phyloP scores from a whole-genome alignment of 2,888 invertebrate genomes.

The Volucella zonaria region DNA sequence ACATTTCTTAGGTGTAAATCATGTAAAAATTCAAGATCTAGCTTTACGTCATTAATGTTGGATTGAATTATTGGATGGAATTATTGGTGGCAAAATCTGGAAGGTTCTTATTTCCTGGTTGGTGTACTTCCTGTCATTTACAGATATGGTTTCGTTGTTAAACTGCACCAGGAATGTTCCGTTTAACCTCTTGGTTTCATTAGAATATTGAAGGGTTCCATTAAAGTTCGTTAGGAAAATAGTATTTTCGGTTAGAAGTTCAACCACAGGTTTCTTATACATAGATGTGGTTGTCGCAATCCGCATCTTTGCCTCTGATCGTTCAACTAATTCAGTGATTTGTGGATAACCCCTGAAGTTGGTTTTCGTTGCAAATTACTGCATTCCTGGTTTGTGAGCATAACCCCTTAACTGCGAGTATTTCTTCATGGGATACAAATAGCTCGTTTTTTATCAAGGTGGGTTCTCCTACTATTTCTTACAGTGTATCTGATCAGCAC shows the following conservation, averaged over 20 bases:
- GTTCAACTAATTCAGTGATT: slow-evolving; percentile 23
- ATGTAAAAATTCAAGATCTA: slow-evolving; percentile 37
- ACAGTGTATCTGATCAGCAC: background rate
- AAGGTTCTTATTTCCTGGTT: too few relatives aligned
- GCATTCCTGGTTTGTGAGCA: too few relatives aligned
- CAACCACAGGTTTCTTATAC: slow-evolving; percentile 14
- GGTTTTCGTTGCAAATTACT: slow-evolving; percentile 21
- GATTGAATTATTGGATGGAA: background rate
- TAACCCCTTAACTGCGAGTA: too few relatives aligned
- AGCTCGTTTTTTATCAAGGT: too few relatives aligned
- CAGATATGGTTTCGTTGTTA: slow-evolving; percentile 18
- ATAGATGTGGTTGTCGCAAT: background rate
- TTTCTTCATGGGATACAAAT: too few relatives aligned
- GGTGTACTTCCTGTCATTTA: slow-evolving; percentile 11
- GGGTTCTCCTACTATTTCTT: too few relatives aligned
- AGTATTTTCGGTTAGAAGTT: slow-evolving; percentile 32
- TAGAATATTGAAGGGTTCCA: slow-evolving; percentile 14
- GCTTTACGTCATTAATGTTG: slow-evolving; percentile 28
- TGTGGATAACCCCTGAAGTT: slow-evolving; percentile 2
- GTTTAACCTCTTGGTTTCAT: slow-evolving; percentile 16
- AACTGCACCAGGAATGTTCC: slow-evolving; percentile 18
- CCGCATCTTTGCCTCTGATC: slow-evolving; percentile 7
- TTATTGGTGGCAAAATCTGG: too few relatives aligned
- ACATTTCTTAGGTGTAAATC: slow-evolving; percentile 13
- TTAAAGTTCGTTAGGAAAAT: slow-evolving; percentile 30